phyloP scores from a whole-genome alignment of 2,113 vertebrate species.

The Arenaria interpres region DNA sequence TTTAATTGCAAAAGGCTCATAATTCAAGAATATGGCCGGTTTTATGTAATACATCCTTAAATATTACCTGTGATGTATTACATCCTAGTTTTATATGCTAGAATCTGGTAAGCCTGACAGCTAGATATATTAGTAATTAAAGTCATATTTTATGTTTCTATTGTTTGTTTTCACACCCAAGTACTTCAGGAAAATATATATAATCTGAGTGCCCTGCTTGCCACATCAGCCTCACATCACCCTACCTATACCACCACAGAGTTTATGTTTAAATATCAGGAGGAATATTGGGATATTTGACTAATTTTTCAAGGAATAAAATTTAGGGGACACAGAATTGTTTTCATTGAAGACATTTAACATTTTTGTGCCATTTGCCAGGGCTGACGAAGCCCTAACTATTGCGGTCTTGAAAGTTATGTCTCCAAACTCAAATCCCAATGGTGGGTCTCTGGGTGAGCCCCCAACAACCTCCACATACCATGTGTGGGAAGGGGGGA shows the following conservation, averaged over 20 bases:
- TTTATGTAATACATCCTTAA: background rate
- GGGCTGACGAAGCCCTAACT: background rate
- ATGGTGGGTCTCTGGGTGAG: accelerated
- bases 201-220: background rate
- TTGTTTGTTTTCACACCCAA: background rate
- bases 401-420: accelerated
- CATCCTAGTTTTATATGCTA: background rate
- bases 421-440: background rate
- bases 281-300: background rate
- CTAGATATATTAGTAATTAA: background rate
- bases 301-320: background rate
- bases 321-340: background rate
- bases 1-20: background rate
- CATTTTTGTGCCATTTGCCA: background rate
- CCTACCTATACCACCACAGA: background rate
- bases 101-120: background rate
- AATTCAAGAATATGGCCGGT: background rate
- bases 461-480: accelerated
- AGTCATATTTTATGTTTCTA: background rate
- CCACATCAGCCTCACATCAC: background rate
- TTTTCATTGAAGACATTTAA: background rate
- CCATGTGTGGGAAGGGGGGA: accelerated
- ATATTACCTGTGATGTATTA: background rate
- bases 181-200: background rate
- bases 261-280: background rate